Evolutionary conservation across 1,140 invertebrate species (phyloP).

Genomic region (Drosophila serrata): DNA sequence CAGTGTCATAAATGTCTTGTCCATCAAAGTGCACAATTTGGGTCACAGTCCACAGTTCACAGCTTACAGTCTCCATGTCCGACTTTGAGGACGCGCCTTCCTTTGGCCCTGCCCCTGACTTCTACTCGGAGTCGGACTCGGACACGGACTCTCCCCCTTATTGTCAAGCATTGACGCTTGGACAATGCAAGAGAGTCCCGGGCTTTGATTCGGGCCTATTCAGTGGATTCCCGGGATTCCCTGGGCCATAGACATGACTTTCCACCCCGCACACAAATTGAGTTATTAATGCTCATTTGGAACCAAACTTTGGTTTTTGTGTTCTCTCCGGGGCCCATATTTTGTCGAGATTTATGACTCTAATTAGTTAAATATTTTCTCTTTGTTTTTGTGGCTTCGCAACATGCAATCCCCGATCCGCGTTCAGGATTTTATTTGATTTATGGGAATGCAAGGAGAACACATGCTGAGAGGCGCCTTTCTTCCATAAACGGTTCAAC

Average conservation of each 20-base stretch:
- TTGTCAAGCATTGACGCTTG: constrained; percentile 58
- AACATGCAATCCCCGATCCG: constrained; percentile 61
- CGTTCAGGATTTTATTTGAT: constrained; percentile 52
- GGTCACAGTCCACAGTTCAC: constrained; percentile 48
- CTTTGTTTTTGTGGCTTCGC: constrained; percentile 50
- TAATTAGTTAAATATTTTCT: constrained; percentile 70
- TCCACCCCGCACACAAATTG: constrained; percentile 27
- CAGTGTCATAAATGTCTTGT: constrained; percentile 73
- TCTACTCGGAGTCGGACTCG: constrained; percentile 2
- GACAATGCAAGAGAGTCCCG: constrained; percentile 46
- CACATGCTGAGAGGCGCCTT: constrained; percentile 39
- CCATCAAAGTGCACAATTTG: constrained; percentile 67
- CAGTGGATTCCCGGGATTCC: constrained; percentile 14
- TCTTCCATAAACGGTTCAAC: constrained; percentile 24
- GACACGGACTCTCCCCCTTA: neutral
- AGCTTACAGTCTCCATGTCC: constrained; percentile 9
- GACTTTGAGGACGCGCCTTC: constrained; percentile 46
- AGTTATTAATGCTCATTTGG: constrained; percentile 61
- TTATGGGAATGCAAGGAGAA: constrained; percentile 26
- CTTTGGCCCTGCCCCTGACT: constrained; percentile 13
- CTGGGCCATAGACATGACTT: neutral
- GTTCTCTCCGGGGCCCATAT: constrained; percentile 33
- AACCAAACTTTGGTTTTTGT: constrained; percentile 31
- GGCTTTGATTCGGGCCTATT: constrained; percentile 60
- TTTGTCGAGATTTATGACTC: constrained; percentile 68